These are phyloP conservation scores for Thelaira solivaga DNA, from an alignment of 2,888 invertebrate species.

Conservation along the genomic window DNA sequence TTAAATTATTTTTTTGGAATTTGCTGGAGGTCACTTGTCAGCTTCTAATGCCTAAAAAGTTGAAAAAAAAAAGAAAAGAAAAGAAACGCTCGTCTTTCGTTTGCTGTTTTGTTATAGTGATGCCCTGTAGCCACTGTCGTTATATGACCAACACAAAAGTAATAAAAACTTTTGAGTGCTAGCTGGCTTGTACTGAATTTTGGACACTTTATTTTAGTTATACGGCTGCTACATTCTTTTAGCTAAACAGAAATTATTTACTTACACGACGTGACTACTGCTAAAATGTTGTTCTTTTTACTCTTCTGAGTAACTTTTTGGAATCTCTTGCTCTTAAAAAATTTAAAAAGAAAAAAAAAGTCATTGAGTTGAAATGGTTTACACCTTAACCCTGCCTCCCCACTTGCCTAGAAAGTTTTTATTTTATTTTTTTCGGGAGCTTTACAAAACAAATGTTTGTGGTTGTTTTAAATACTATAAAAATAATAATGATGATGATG, in stretches of 20 bases:
- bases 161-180: slow-evolving; percentile 30
- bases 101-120: too few relatives aligned
- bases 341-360: slow-evolving; percentile 14
- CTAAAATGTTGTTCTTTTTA: too few relatives aligned
- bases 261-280: not conserved
- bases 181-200: too few relatives aligned
- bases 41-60: not conserved
- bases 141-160: not conserved
- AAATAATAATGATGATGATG: slow-evolving; percentile 6
- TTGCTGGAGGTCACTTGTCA: not conserved
- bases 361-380: slow-evolving; percentile 30
- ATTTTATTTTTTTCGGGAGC: not conserved
- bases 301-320: slow-evolving; percentile 44
- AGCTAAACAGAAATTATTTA: slow-evolving; percentile 21
- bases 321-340: slow-evolving; percentile 19
- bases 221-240: not conserved
- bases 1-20: not conserved
- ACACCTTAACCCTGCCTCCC: not conserved
- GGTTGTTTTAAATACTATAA: slow-evolving; percentile 26
- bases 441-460: slow-evolving; percentile 34
- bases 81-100: too few relatives aligned
- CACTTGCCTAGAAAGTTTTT: not conserved
- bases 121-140: too few relatives aligned
- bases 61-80: too few relatives aligned
- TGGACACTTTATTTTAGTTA: not conserved